Base-by-base conservation (phyloP, 2,113 vertebrate genomes). In the Clarias magur region DNA sequence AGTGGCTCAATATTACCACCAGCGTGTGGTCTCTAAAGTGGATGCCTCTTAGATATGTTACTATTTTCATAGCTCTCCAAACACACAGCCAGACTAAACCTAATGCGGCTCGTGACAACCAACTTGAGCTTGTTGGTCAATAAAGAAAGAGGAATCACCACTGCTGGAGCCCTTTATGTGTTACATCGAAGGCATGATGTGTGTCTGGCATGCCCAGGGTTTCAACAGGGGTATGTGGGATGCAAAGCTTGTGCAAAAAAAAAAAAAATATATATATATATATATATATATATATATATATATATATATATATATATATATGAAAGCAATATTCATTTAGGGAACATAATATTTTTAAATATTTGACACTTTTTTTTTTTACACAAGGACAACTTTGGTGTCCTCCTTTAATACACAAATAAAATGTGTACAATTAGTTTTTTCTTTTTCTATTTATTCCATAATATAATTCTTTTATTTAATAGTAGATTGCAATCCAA, bases 41-140 rank as follows among this genome's bases (percentile, higher is more conserved):
- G 56, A 75, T 34, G 23, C 63, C 72, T 67, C 68, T 73, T 53
- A 84, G n/a, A 72, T 75, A 73, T 80, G 79, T 82, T 83, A 60
- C 84, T 86, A 81, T 82, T 86, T 88, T 86, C 72, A 80, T 13
- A 70, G 34, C 72, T 72, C 62, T 30, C 13, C 63, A 67, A 54
- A 54, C 48, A 16, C 60, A 56, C 38, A 79, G 75, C n/a, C n/a
- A 16, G 73, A 79, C 38, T 56, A 25, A 54, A 67, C 78, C 62
- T 23, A 34, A 72, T 59, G 12, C n/a, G 17, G 8, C 5, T 48
- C 23, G 78, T 48, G 27, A 57, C 30, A 85, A 42, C n/a, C 81
- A 56, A 57, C 79, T 54, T 84, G 3, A 1, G 19, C 30, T 25
- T 70, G 27, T 75, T 59, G 60, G 19, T 12, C 34, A 12, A 15